Evolutionary conservation across 2,888 invertebrate species (phyloP).

Genomic region (Metopia argyrocephala): DNA sequence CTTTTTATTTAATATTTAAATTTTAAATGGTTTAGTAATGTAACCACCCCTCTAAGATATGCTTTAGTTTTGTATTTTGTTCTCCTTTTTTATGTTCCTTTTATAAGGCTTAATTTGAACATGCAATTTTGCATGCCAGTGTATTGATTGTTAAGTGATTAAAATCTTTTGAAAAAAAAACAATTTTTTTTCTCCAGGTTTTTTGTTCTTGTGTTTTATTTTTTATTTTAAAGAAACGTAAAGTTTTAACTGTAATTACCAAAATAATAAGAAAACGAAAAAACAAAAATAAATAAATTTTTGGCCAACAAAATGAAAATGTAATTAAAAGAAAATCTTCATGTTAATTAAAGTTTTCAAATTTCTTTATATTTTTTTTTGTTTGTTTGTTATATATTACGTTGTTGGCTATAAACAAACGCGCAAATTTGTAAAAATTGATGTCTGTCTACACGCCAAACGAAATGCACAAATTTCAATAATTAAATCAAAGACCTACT

Average conservation of each 20-base stretch:
- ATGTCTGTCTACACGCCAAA: conserved; percentile 65
- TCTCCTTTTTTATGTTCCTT: conserved; percentile 25
- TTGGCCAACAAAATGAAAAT: conserved; percentile 30
- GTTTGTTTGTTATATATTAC: not conserved
- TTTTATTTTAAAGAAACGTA: not conserved
- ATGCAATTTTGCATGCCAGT: conserved; percentile 52
- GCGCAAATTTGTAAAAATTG: conserved; percentile 65
- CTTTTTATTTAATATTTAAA: not conserved
- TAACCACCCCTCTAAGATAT: not conserved
- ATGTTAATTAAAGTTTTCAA: conserved; percentile 63
- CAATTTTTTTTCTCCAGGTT: not conserved
- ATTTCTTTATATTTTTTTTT: conserved; percentile 1
- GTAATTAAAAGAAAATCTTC: conserved; percentile 62
- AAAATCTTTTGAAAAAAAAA: conserved; percentile 36
- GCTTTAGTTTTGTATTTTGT: not conserved
- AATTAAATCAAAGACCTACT: conserved; percentile 48
- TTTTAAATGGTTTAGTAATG: not conserved
- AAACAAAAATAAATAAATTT: too few species aligned
- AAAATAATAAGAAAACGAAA: too few species aligned
- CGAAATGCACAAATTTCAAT: conserved; percentile 51
- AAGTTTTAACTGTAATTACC: conserved; percentile 26
- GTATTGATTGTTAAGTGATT: conserved; percentile 58
- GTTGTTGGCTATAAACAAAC: conserved; percentile 54
- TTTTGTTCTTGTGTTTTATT: not conserved
- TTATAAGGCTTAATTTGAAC: conserved; percentile 48